Conservation (phyloP, 2,797 vertebrate genomes). For the Sebastes ruberrimus region DNA sequence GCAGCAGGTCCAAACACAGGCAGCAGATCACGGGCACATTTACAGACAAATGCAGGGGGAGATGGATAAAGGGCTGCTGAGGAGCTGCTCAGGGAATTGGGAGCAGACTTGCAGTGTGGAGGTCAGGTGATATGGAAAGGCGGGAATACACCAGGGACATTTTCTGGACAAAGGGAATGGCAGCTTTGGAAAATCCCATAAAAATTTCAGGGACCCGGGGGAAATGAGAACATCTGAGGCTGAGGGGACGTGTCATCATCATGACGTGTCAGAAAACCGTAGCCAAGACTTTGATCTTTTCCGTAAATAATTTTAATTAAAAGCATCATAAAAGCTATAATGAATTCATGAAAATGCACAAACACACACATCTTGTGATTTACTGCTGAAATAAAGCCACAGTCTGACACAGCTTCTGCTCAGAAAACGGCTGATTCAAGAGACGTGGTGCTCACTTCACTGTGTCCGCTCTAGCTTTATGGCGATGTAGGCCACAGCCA, state of each 20-base stretch:
- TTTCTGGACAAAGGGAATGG: not conserved
- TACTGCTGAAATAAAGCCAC: conserved; percentile 1
- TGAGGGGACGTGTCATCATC: not conserved
- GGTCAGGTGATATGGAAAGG: not conserved
- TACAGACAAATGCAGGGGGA: not conserved
- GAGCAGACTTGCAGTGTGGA: not conserved
- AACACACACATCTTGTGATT: not conserved
- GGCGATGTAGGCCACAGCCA: not conserved
- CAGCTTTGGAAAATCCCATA: not conserved
- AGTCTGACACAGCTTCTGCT: not conserved
- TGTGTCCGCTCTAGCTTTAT: not conserved
- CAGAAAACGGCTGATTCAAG: not conserved
- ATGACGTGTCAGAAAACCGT: not conserved
- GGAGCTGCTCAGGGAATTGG: not conserved
- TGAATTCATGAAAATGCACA: conserved; percentile 1
- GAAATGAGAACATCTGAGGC: not conserved
- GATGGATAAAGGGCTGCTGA: not conserved
- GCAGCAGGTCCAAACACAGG: not conserved
- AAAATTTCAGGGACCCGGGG: not conserved
- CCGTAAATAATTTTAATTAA: not conserved
- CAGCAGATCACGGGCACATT: not conserved
- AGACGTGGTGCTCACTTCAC: not conserved
- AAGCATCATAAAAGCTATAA: not conserved
- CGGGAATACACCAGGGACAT: not conserved
- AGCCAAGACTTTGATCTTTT: not conserved